Evolutionary conservation across 1,140 invertebrate genomes (phyloP), one percentile per base, ranked within the genome.

Genomic region (Hermetia illucens): DNA sequence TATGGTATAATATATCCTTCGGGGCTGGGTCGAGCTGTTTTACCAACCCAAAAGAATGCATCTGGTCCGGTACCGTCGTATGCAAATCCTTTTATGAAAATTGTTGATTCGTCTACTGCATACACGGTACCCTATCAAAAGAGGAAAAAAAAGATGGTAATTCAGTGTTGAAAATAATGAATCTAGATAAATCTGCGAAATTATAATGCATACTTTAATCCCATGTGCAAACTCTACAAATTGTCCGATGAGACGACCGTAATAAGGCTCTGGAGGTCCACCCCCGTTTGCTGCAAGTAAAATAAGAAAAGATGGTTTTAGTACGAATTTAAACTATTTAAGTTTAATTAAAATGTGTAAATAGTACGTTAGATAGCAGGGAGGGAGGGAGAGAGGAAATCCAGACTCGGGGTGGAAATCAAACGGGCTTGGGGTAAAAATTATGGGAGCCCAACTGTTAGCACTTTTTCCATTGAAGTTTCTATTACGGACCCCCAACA

Each of bases 31-130:
- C 74, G 64, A 1, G 72, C 61, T 2, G 75, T 75, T 50, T 82
- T 83, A 3, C 86, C 86, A 16, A 83, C 79, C 86, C 84, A 90
- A 64, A 92, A 91, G 62, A 75, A 88, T 3, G 83, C 81, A 56
- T 82, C 82, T 34, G 82, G 82, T 13, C 76, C 82, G 5, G 74
- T 81, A 21, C 87, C 87, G 51, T 90, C 86, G 51, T 91, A 92
- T 4, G 69, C 75, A 56, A 93, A 91, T 24, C 75, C 78, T 51
- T 82, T 80, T 41, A 92, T 78, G 61, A 83, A 90, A 38, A 93
- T 68, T 15, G 83, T 89, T 44, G 71, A 77, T 49, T 92, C 87
- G 51, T 91, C 86, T 2, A 90, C 80, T 0, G 82, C 85, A 60
- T 86, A 91, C 5, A 80, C 81, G 2, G 70, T 72, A 3, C 87